A percentile compares a stretch with the other conserved stretches of the same genome.
phyloP scores from a whole-genome alignment of 2,113 vertebrate genomes.

The Poecilia latipinna region DNA sequence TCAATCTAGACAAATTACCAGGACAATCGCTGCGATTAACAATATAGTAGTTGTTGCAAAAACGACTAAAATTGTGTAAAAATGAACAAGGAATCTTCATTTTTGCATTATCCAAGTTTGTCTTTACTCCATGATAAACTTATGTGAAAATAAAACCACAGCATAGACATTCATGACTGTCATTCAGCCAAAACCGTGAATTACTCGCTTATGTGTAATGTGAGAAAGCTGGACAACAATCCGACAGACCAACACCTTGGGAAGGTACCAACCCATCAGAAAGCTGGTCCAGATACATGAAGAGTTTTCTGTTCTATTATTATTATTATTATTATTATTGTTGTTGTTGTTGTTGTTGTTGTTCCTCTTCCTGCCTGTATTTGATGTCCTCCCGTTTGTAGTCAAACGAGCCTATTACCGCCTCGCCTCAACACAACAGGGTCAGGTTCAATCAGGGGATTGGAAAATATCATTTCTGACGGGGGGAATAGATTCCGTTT shows the following conservation, averaged over 20 bases:
- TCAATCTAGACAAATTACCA: neutral
- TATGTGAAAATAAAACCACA: neutral
- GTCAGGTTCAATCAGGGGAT: conserved; percentile 74
- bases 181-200: too few relatives aligned
- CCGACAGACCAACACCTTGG: too few relatives aligned
- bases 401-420: conserved; percentile 60
- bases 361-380: neutral
- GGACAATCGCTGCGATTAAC: neutral
- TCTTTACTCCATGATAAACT: neutral
- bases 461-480: conserved; percentile 75
- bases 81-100: neutral
- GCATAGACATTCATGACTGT: too few relatives aligned
- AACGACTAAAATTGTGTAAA: too few relatives aligned
- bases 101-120: too few relatives aligned
- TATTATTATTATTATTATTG: neutral
- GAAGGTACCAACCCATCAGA: neutral
- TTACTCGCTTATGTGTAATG: conserved; percentile 1
- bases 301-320: neutral
- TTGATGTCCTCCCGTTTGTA: conserved; percentile 27
- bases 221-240: neutral
- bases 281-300: neutral
- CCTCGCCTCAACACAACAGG: conserved; percentile 38
- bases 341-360: neutral
- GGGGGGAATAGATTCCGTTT: conserved; percentile 70
- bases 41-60: too few relatives aligned